Evolutionary conservation across 2,888 invertebrate genomes (phyloP), one percentile per base, ranked within the genome.

Genomic region (Drosophila greeni): DNA sequence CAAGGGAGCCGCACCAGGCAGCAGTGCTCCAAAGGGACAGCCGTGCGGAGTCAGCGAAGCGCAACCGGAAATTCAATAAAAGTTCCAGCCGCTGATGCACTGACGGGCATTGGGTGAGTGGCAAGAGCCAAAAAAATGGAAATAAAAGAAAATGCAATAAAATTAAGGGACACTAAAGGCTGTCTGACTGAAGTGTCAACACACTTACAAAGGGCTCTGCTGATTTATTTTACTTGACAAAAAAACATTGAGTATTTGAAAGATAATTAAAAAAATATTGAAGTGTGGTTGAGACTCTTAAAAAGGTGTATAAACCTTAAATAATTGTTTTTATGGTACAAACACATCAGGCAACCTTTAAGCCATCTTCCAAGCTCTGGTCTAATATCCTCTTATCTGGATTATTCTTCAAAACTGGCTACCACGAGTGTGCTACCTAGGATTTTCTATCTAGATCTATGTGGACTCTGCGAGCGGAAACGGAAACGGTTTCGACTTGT

Each of bases 31-130:
- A 61, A 51, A 69, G 70, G 71, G 54, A 52, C 49, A 43, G 18
- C 52, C 58, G 58, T 39, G 20, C 55, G 40, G 58, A 72, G 62
- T 69, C 61, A 66, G 48, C 74, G 70, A 51, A 72, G 68, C 64
- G 72, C 75, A 70, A 58, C 69, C 81, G 81, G 81, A 82, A 82
- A 82, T 82, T 82, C 83, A 84, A 82, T 82, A 82, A 83, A 84
- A 82, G 81, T 84, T 82, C 69, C 81, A 81, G 83, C 78, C 81
- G 74, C 69, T 73, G 72, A 82, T 82, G 80, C 83, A 82, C 76
- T 75, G 73, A 75, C 84, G 54, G 71, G 52, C 76, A 59, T 65
- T 69, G 71, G 82, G 62, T 73, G 67, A 83, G 81, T 71, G 70
- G 70, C 75, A 75, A 57, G 60, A 18, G 45, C 24, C 34, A 20